Base-by-base conservation (phyloP, 2,113 vertebrate species). In the Trichechus manatus region DNA sequence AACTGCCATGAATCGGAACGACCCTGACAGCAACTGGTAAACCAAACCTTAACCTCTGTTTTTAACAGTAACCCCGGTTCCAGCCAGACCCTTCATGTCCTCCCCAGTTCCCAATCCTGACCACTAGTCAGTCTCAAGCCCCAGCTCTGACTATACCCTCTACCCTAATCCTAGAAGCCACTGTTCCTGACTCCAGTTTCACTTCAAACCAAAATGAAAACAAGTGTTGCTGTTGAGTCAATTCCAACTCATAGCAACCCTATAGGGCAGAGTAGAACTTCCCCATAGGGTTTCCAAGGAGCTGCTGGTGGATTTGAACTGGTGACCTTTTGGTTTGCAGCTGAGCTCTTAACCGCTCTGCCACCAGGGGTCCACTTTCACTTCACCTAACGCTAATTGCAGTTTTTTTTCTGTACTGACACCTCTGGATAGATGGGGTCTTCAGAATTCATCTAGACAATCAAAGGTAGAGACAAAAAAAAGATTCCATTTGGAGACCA, bases 101-200 rank as follows among this genome's bases (percentile, higher is more conserved):
- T 3, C 13, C 17, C 23, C 5, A 1, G 0, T 0, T 22, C 13
- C 50, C 4, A 4, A 27, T 3, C 6, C 31, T 0, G 64, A 63
- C 23, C 22, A 3, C 25, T 36, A 36, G 59, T 33, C 88, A 59
- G 13, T 36, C 8, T 27, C 56, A 36, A 42, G 44, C 20, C 59
- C 44, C 15, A 20, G 31, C 23, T 83, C 80, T 83, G 20, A 56
- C 5, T 83, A 2, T 25, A 6, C n/a, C 15, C 39, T 39, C 29
- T 22, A n/a, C 23, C 47, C 9, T 36, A 68, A 19, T 36, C 88
- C n/a, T n/a, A 23, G 80, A 80, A 42, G 56, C 25, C 56, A 29
- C 36, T 10, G 4, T 19, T 27, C 70, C 22, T 36, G 44, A 11
- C 8, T 4, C 36, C 33, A 29, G 3, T 86, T 27, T 95, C n/a